Evolutionary conservation across 2,113 vertebrate genomes (phyloP).

Genomic region (Polypterus senegalus): DNA sequence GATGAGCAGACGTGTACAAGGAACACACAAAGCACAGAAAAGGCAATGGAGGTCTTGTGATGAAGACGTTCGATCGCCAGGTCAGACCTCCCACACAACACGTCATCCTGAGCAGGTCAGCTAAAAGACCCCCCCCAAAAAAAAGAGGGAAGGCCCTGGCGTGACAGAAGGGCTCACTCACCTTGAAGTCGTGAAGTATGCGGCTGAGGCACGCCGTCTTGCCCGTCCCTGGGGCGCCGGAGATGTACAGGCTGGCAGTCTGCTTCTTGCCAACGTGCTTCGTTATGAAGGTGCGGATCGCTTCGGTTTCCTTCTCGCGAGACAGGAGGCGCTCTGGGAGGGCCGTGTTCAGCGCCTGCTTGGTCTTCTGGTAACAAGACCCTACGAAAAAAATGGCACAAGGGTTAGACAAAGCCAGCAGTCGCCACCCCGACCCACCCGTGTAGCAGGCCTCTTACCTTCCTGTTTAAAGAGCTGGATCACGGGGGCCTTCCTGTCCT

Average conservation of each 20-base stretch:
- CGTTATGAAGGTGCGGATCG: constrained; percentile 62
- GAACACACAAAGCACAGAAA: background rate
- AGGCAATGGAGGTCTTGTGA: background rate
- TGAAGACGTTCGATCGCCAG: background rate
- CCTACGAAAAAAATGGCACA: constrained; percentile 38
- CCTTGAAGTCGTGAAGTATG: constrained; percentile 70
- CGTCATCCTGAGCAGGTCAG: too few relatives aligned
- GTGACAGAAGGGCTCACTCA: constrained; percentile 29
- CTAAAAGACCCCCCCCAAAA: too few relatives aligned
- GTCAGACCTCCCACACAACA: too few relatives aligned
- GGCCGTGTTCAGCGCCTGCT: constrained; percentile 70
- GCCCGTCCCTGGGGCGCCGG: constrained; percentile 81
- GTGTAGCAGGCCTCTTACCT: constrained; percentile 40
- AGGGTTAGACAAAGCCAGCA: background rate
- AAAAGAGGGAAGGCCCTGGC: background rate
- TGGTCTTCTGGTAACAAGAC: constrained; percentile 62
- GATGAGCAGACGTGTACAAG: too few relatives aligned
- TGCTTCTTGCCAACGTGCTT: constrained; percentile 40
- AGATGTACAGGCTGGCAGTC: constrained; percentile 82
- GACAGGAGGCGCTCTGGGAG: constrained; percentile 66
- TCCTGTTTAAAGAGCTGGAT: constrained; percentile 50
- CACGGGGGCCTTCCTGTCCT: constrained; percentile 17
- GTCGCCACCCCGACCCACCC: too few relatives aligned
- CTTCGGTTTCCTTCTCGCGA: constrained; percentile 52
- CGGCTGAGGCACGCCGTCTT: constrained; percentile 81